These are phyloP conservation scores for Diarsia dahlii DNA, from an alignment of 2,888 invertebrate species.

Conservation along the genomic window DNA sequence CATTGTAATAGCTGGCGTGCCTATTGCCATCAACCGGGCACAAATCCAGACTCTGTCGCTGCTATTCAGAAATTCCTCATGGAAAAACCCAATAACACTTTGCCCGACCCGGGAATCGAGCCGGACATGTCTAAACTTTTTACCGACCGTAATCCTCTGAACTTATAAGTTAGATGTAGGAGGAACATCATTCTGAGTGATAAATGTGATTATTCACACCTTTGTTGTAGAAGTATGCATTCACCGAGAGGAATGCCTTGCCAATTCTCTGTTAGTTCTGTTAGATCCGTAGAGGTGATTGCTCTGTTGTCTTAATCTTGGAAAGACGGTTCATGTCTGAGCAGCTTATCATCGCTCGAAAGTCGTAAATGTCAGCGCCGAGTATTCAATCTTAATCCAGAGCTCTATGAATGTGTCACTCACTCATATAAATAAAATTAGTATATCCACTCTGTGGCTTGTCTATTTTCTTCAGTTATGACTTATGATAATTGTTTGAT, in stretches of 20 bases:
- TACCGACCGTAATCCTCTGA: neutral
- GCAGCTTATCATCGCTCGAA: constrained; percentile 19
- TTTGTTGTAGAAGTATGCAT: constrained; percentile 23
- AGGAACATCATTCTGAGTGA: constrained; percentile 8
- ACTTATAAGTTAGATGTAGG: constrained; percentile 13
- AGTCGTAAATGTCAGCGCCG: constrained; percentile 42
- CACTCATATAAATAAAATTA: constrained; percentile 6
- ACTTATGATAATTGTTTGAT: neutral
- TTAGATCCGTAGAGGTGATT: neutral
- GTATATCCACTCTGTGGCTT: constrained; percentile 1
- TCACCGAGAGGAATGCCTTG: constrained; percentile 16
- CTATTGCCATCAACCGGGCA: too few species aligned
- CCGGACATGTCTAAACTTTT: neutral
- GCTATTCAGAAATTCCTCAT: too few species aligned
- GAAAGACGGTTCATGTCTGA: neutral
- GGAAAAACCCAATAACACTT: too few species aligned
- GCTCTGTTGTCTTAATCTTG: constrained; percentile 11
- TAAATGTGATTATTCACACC: constrained; percentile 16
- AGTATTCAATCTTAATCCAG: constrained; percentile 13
- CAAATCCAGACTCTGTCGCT: too few species aligned
- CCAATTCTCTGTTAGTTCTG: neutral
- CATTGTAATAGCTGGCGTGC: too few species aligned
- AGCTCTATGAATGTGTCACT: constrained; percentile 36
- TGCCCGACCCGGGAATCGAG: neutral
- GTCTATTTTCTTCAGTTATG: neutral